Evolutionary conservation across 2,113 vertebrate species (phyloP).

Genomic region (Aramus guarauna): DNA sequence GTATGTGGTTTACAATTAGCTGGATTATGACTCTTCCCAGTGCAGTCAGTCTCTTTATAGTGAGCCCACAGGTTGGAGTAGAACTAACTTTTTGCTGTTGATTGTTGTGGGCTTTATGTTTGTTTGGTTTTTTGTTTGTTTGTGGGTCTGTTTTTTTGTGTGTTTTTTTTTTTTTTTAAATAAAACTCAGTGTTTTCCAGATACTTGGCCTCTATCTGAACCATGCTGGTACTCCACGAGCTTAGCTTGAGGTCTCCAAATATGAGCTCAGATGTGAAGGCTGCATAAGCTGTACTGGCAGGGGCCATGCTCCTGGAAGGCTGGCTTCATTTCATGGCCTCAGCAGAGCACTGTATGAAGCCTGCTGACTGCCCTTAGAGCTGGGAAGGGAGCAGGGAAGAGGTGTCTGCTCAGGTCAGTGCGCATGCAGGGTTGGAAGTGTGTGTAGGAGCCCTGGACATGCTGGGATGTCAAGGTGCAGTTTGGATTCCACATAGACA

Average conservation of each 20-base stretch:
- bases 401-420: not conserved
- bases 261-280: not conserved
- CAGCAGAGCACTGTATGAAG: not conserved
- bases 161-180: not conserved
- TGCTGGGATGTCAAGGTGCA: not conserved
- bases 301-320: not conserved
- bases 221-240: not conserved
- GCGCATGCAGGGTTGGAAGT: not conserved
- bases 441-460: not conserved
- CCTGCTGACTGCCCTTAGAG: not conserved
- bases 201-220: not conserved
- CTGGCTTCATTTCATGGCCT: not conserved
- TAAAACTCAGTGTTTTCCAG: not conserved
- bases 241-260: not conserved
- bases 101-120: not conserved
- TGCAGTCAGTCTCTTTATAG: not conserved
- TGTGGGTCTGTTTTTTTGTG: no score
- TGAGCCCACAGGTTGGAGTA: not conserved
- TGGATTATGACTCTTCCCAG: not conserved
- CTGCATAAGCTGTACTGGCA: not conserved
- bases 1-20: not conserved
- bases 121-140: not conserved
- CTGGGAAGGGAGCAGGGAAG: not conserved
- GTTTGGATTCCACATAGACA: not conserved
- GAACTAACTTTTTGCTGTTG: not conserved